Conservation (phyloP, 2,113 vertebrate genomes). For the Lipotes vexillifer region DNA sequence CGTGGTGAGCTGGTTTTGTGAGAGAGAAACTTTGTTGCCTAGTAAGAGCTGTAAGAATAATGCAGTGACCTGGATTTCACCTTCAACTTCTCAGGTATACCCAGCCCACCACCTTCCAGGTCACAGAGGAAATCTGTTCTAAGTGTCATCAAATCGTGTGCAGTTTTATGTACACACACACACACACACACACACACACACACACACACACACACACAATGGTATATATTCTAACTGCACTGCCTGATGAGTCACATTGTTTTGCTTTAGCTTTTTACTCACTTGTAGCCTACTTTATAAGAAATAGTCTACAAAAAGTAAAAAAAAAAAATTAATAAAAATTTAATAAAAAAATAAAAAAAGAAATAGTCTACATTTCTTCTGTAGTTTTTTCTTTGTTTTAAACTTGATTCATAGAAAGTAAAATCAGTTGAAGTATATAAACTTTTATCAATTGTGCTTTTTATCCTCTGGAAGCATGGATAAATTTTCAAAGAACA, state of each 20-base stretch:
- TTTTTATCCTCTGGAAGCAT: neutral
- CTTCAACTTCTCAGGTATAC: neutral
- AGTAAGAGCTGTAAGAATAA: neutral
- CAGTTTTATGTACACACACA: neutral
- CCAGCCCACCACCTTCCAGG: neutral
- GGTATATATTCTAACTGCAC: neutral
- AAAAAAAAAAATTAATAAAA: neutral
- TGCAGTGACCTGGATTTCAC: neutral
- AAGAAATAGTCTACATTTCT: neutral
- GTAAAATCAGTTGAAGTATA: neutral
- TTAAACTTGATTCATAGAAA: conserved; percentile 7
- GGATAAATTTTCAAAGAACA: neutral
- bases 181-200: neutral
- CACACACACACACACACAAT: too few relatives aligned
- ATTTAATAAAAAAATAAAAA: neutral
- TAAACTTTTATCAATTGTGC: neutral
- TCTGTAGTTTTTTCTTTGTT: neutral
- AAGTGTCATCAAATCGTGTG: neutral
- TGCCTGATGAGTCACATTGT: neutral
- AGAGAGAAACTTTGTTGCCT: conserved; percentile 29
- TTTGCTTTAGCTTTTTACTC: neutral
- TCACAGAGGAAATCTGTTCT: neutral
- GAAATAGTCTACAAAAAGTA: neutral
- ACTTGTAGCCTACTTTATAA: neutral
- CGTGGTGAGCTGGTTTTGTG: conserved; percentile 25